Conservation (phyloP, 2,888 invertebrate species). For the Papilio elwesi region DNA sequence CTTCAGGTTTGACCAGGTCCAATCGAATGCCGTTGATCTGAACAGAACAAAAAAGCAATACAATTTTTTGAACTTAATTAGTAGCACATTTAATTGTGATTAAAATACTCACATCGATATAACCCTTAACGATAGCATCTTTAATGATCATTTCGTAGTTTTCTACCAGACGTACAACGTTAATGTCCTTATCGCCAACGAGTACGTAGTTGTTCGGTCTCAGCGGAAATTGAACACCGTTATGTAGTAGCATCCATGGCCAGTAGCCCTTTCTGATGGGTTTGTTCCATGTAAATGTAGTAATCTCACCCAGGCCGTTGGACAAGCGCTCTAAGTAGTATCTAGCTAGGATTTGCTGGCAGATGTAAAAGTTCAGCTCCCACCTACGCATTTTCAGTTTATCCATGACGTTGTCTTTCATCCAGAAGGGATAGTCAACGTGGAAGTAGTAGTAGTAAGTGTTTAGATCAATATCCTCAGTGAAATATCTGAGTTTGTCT, state of each 20-base stretch:
- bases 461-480: constrained; percentile 87
- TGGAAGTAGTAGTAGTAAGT: constrained; percentile 86
- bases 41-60: constrained; percentile 39
- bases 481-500: constrained; percentile 85
- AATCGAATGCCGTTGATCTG: constrained; percentile 71
- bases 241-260: constrained; percentile 82
- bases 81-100: neutral
- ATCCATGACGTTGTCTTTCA: constrained; percentile 75
- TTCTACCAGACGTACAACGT: constrained; percentile 64
- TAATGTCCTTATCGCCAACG: constrained; percentile 61
- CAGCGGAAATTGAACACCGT: constrained; percentile 82
- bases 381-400: constrained; percentile 73
- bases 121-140: constrained; percentile 84
- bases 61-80: neutral
- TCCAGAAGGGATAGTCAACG: constrained; percentile 85
- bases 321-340: constrained; percentile 83
- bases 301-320: constrained; percentile 75
- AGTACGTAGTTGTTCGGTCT: constrained; percentile 76
- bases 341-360: constrained; percentile 87
- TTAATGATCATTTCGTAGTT: constrained; percentile 82
- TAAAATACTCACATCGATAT: constrained; percentile 64
- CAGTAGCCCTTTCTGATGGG: constrained; percentile 81
- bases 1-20: constrained; percentile 72
- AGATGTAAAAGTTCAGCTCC: constrained; percentile 84
- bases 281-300: constrained; percentile 73